Base-by-base conservation (phyloP, 2,113 vertebrate species). In the Aix galericulata region DNA sequence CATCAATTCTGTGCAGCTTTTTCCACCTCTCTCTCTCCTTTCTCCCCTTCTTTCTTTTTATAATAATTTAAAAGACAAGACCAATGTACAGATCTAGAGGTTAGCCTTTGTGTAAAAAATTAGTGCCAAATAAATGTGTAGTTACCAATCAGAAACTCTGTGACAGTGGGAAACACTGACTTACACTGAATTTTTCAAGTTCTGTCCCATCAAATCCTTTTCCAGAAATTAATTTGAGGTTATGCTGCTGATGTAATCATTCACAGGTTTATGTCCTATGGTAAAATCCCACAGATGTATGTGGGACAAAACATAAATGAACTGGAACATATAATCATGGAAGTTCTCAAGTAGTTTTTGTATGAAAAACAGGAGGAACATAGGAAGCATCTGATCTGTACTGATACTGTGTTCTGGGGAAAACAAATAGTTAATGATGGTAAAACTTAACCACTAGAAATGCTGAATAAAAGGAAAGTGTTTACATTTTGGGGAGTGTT, bases 401-500 rank as follows among this genome's bases (percentile, higher is more conserved):
- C 31, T 77, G 42, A 11, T 67, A 31, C 44, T 52, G n/a, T n/a
- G 26, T 31, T 73, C 67, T 88, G 68, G 22, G 82, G 36, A 71
- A 85, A 77, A 44, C 2, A 5, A 52, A 5, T 7, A 50, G 10
- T 44, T 18, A 76, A 34, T 60, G 14, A 62, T 32, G 38, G 59
- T 76, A 83, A 48, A 23, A 76, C 8, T 76, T 76, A 50, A 63
- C 34, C 34, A n/a, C 17, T 36, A 42, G 42, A 88, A 96, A 77
- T 87, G 79, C 68, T 78, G 73, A 89, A 42, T 71, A 38, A 85
- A 82, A 75, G 20, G 62, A 91, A 93, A 88, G 44, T 50, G 18
- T 50, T 87, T 92, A 48, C 67, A 63, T 77, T 91, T 94, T 69
- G 31, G 71, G 95, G 93, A 96, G 93, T 91, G 76, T 52, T 59